These are phyloP conservation scores for Brachyrhaphis roseni DNA, from an alignment of 2,797 vertebrate species.

Conservation along the genomic window DNA sequence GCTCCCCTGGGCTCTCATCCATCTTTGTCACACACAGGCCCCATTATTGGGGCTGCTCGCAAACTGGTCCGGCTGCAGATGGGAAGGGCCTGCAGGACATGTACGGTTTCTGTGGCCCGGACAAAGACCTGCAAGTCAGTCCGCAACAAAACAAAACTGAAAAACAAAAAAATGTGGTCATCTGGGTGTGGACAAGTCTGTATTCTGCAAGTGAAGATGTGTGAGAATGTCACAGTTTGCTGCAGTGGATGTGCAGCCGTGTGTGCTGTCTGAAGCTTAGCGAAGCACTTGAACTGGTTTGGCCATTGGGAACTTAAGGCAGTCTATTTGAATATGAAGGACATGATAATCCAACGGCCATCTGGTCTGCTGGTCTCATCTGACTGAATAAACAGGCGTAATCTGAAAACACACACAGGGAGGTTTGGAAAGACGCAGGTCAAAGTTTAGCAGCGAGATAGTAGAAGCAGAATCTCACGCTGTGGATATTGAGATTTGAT, in stretches of 20 bases:
- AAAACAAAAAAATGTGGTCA: conserved; percentile 57
- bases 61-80: conserved; percentile 82
- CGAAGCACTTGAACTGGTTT: conserved; percentile 72
- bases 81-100: conserved; percentile 82
- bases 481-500: conserved; percentile 78
- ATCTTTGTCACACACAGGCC: conserved; percentile 87
- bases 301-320: conserved; percentile 73
- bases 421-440: conserved; percentile 68
- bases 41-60: conserved; percentile 83
- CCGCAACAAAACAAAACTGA: conserved; percentile 30
- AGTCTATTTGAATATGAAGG: conserved; percentile 84
- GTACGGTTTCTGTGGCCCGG: conserved; percentile 76
- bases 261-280: conserved; percentile 53
- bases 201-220: conserved; percentile 48
- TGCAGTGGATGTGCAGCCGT: conserved; percentile 42
- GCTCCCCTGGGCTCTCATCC: conserved; percentile 87
- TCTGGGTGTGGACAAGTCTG: conserved; percentile 63
- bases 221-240: conserved; percentile 50
- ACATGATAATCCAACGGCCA: conserved; percentile 83
- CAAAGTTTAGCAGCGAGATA: conserved; percentile 66
- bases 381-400: conserved; percentile 81
- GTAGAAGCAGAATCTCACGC: conserved; percentile 46
- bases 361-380: conserved; percentile 81
- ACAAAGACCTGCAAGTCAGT: conserved; percentile 75
- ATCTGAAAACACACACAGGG: conserved; percentile 81